Base-by-base conservation (phyloP, 2,888 invertebrate species). In the Belgica antarctica region DNA sequence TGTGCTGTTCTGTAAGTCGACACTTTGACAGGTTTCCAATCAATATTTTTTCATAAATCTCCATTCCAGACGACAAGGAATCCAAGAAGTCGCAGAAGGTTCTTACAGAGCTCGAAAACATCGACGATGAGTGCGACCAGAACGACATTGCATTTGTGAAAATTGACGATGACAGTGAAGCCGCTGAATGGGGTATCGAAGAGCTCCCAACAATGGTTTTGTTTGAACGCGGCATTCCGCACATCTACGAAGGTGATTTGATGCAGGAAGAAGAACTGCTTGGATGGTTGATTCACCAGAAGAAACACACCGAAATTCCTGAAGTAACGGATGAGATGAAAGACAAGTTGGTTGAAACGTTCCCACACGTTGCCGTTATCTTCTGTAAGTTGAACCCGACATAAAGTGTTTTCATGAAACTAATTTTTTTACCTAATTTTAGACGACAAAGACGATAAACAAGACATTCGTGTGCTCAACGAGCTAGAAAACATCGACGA, bases 261-360 rank as follows among this genome's bases (percentile, higher is more conserved):
- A 88, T 89, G 83, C 93, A 94, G 77, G 94, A 95, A 81, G 94
- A 95, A 71, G 90, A 91, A 74, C 83, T 95, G 1, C 82, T 95
- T 36, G 93, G 93, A 65, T 95, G 95, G 95, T 80, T 95, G 74
- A 81, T 94, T 25, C 93, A 94, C 78, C 94, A 95, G 77, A 93
- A 93, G 78, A 87, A 90, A 73, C 92, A 92, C 78, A 89, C 90
- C 71, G 93, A 94, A 82, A 94, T 94, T 74, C 93, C 94, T 61
- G 93, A 93, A 81, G 87, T 95, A 22, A 94, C 94, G 7, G 92
- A 94, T 77, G 93, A 94, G 82, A 94, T 94, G 91, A 90, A 95
- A 85, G 94, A 94, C 75, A 90, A 90, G 77, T 83, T 95, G 47
- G 88, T 95, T 72, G 91, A 92, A 73, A 87, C 82, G 65, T 86